These are phyloP conservation scores for Poecile montanus DNA, from an alignment of 2,797 vertebrate species.

Conservation along the genomic window DNA sequence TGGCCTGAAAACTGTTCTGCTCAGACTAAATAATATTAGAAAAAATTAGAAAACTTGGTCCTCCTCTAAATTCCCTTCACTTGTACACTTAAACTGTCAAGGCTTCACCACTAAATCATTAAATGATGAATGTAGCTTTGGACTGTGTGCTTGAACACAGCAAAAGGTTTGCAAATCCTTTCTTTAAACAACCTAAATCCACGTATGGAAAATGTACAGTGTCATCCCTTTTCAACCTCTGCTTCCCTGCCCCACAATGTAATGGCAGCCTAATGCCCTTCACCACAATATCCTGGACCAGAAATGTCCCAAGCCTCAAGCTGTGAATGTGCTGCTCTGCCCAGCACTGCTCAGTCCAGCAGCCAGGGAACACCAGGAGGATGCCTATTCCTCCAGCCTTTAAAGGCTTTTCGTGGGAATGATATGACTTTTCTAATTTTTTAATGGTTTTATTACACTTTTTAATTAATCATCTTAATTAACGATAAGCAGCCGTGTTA, in stretches of 20 bases:
- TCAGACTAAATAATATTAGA: constrained; percentile 37
- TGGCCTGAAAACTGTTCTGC: background rate
- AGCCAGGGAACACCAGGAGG: background rate
- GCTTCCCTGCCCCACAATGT: background rate
- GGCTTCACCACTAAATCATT: background rate
- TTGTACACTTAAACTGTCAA: constrained; percentile 8
- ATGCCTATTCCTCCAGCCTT: background rate
- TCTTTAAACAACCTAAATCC: background rate
- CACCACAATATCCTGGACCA: background rate
- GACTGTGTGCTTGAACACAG: background rate
- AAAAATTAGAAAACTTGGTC: background rate
- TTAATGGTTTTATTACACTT: background rate
- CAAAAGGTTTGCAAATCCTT: background rate
- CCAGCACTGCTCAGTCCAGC: background rate
- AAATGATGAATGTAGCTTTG: background rate
- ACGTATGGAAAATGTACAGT: background rate
- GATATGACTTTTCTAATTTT: background rate
- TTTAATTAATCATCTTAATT: background rate
- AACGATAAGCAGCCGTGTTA: background rate
- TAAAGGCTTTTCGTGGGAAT: background rate
- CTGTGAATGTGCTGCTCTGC: background rate
- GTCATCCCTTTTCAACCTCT: background rate
- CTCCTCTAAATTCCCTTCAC: background rate
- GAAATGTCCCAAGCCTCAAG: background rate
- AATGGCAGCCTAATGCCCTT: background rate